These are phyloP conservation scores for Amitus sp. DNA, from an alignment of 2,888 invertebrate genomes.

Conservation along the genomic window DNA sequence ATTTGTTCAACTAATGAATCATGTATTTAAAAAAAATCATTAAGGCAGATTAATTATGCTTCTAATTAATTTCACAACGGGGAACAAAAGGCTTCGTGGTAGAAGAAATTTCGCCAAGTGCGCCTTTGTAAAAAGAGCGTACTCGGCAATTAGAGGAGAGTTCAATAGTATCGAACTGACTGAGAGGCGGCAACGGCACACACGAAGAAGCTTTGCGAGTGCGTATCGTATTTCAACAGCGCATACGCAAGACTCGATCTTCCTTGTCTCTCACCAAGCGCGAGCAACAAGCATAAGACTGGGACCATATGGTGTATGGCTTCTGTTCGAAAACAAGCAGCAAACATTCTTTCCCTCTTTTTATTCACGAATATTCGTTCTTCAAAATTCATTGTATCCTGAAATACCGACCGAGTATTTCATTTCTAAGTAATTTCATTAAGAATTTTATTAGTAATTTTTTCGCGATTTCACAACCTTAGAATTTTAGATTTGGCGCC, in stretches of 20 bases:
- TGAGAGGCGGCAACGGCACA: too few species aligned
- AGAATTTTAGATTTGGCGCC: too few species aligned
- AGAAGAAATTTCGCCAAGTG: constrained; percentile 1
- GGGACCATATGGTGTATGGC: constrained; percentile 51
- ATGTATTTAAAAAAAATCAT: neutral
- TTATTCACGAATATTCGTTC: neutral
- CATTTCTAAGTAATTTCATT: too few species aligned
- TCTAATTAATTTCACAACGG: too few species aligned
- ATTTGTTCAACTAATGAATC: too few species aligned
- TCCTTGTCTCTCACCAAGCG: constrained; percentile 35
- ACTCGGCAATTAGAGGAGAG: constrained; percentile 8
- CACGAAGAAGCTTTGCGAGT: constrained; percentile 35
- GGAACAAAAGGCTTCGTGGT: neutral
- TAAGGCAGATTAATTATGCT: too few species aligned
- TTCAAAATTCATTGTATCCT: too few species aligned
- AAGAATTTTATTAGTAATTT: too few species aligned
- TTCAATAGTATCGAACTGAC: constrained; percentile 3
- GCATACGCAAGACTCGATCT: constrained; percentile 19
- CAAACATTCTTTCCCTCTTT: constrained; percentile 24
- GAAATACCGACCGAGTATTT: too few species aligned
- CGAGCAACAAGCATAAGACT: constrained; percentile 41
- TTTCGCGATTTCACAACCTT: too few species aligned
- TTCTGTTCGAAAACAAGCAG: constrained; percentile 57
- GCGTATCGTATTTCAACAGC: constrained; percentile 35
- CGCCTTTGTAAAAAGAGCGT: constrained; percentile 5